Percentiles rank a stretch among this genome's conserved stretches.
These are phyloP conservation scores for Megaptera novaeangliae DNA, from an alignment of 2,113 vertebrate genomes.

Conservation along the genomic window DNA sequence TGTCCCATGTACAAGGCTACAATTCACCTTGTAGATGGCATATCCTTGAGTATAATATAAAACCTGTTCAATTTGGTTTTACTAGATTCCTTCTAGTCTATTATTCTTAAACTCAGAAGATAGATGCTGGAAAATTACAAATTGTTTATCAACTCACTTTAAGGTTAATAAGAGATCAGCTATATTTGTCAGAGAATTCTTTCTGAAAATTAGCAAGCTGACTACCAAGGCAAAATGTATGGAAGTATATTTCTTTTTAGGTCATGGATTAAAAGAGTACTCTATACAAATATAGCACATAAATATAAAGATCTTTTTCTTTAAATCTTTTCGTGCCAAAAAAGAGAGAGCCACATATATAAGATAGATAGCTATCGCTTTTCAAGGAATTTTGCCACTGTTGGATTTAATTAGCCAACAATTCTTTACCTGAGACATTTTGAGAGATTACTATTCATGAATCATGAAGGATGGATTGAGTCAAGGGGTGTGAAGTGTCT, in stretches of 20 bases:
- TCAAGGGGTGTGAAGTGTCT: background rate
- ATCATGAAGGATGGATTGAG: background rate
- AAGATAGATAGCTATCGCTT: background rate
- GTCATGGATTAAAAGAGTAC: background rate
- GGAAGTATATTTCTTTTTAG: constrained; percentile 3
- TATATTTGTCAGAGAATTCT: background rate
- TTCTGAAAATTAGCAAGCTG: constrained; percentile 19
- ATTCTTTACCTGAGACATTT: background rate
- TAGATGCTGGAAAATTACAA: background rate
- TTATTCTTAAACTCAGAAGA: constrained; percentile 13
- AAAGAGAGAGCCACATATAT: background rate
- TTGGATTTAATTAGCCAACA: background rate
- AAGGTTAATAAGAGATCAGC: background rate
- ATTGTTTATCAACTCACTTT: background rate
- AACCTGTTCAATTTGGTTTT: background rate
- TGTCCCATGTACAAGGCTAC: background rate
- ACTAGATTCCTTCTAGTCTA: background rate
- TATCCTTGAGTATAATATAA: background rate
- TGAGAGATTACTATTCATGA: background rate
- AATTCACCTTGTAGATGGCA: background rate
- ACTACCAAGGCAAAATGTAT: background rate
- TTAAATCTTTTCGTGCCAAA: background rate
- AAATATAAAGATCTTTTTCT: background rate
- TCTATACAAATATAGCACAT: background rate
- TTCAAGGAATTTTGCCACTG: background rate